Evolutionary conservation across 2,113 vertebrate genomes (phyloP).

Genomic region (Cinclus mexicanus): DNA sequence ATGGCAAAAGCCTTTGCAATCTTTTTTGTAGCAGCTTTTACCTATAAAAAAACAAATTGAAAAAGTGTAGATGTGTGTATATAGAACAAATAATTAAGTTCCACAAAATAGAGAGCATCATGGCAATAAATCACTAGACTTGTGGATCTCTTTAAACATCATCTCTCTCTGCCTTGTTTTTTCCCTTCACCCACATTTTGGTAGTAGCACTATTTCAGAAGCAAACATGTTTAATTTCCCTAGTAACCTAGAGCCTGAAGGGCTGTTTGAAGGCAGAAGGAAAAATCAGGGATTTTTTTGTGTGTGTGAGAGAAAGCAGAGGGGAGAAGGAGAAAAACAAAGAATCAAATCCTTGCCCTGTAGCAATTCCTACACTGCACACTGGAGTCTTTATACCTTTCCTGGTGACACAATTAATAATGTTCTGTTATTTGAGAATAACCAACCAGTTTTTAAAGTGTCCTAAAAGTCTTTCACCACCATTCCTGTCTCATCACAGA

Average conservation of each 20-base stretch:
- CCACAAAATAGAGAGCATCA: not conserved
- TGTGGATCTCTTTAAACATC: not conserved
- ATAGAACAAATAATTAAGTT: not conserved
- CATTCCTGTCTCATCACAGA: not conserved
- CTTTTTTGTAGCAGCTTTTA: constrained; percentile 88
- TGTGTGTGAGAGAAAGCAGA: not conserved
- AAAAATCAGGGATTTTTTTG: not conserved
- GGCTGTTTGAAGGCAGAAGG: not conserved
- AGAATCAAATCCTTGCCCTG: not conserved
- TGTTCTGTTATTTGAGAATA: not conserved
- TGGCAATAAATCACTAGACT: not conserved
- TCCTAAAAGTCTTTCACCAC: not conserved
- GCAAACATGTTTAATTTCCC: not conserved
- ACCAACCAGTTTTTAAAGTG: not conserved
- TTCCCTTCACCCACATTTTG: not conserved
- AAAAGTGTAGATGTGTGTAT: not conserved
- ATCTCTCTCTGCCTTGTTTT: not conserved
- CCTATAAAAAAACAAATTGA: constrained; percentile 63
- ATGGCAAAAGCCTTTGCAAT: constrained; percentile 92
- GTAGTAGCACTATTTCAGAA: not conserved
- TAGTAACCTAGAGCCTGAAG: not conserved
- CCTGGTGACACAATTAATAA: not conserved
- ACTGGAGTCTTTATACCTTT: not conserved
- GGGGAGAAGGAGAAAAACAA: not conserved
- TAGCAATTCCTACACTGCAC: not conserved